phyloP scores from a whole-genome alignment of 2,888 invertebrate genomes.

The Volucella inanis region DNA sequence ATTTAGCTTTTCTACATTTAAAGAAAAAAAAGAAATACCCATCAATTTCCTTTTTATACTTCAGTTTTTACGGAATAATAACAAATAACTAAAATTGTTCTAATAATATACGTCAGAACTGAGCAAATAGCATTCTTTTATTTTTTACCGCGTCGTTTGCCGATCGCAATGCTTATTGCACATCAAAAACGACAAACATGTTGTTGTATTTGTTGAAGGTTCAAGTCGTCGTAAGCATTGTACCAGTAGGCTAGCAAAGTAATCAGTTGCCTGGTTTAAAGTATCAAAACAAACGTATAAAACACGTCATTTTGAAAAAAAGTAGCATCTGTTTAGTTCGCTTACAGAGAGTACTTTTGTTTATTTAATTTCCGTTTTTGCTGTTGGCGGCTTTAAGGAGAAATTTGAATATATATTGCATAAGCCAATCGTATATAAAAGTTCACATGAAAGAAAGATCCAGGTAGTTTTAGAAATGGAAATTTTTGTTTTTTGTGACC shows the following conservation, averaged over 20 bases:
- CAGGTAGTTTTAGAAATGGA: too few relatives aligned
- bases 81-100: background rate
- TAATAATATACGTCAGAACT: background rate
- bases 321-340: conserved; percentile 9
- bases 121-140: conserved; percentile 27
- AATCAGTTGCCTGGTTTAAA: conserved; percentile 15
- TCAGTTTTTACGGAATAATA: background rate
- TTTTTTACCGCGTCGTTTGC: conserved; percentile 31
- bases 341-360: conserved; percentile 41
- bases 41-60: too few relatives aligned
- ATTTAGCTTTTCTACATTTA: too few relatives aligned
- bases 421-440: conserved; percentile 10
- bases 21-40: too few relatives aligned
- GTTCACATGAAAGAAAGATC: too few relatives aligned
- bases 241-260: background rate
- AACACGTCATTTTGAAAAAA: conserved; percentile 13
- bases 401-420: conserved; percentile 41
- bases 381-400: conserved; percentile 22
- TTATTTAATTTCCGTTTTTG: conserved; percentile 22
- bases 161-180: conserved; percentile 9
- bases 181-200: conserved; percentile 55
- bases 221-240: background rate
- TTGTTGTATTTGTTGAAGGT: conserved; percentile 50
- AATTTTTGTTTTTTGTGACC: too few relatives aligned
- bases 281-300: conserved; percentile 9